Percentiles rank a stretch among this genome's conserved stretches.
Conservation (phyloP, 2,113 vertebrate genomes). For the Toxotes chatareus region DNA sequence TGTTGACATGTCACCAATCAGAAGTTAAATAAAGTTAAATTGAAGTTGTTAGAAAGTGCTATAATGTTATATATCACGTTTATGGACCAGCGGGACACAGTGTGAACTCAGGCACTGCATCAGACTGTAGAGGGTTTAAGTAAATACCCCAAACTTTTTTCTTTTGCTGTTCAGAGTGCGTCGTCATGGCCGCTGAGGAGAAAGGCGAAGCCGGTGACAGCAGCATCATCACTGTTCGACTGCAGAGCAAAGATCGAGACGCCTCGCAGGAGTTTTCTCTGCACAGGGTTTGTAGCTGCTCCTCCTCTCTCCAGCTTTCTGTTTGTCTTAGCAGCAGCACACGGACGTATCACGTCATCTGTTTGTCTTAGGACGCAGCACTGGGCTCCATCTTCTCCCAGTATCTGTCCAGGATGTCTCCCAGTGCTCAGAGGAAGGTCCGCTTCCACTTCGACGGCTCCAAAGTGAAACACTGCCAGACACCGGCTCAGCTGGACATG, state of each 20-base stretch:
- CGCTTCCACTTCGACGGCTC: constrained; percentile 82
- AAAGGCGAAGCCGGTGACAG: background rate
- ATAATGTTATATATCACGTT: too few species aligned
- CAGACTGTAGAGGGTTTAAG: background rate
- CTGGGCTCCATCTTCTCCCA: constrained; percentile 79
- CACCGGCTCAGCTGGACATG: constrained; percentile 84
- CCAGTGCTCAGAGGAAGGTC: background rate
- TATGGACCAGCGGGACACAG: too few species aligned
- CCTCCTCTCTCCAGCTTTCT: background rate
- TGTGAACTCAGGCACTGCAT: too few species aligned
- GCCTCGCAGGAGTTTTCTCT: constrained; percentile 79
- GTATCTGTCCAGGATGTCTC: constrained; percentile 65
- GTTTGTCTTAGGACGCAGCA: constrained; percentile 70
- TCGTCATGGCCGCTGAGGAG: constrained; percentile 73
- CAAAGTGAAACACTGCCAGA: constrained; percentile 72
- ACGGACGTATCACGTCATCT: background rate
- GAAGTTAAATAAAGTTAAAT: too few species aligned
- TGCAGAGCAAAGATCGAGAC: constrained; percentile 81
- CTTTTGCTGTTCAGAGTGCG: constrained; percentile 75
- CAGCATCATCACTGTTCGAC: constrained; percentile 71
- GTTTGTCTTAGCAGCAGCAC: background rate
- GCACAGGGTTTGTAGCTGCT: constrained; percentile 65
- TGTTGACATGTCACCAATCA: too few species aligned
- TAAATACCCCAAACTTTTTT: background rate
- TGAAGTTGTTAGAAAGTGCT: too few species aligned